These are phyloP conservation scores for Tenebrosternarchus preto DNA, from an alignment of 2,113 vertebrate genomes.

Conservation along the genomic window DNA sequence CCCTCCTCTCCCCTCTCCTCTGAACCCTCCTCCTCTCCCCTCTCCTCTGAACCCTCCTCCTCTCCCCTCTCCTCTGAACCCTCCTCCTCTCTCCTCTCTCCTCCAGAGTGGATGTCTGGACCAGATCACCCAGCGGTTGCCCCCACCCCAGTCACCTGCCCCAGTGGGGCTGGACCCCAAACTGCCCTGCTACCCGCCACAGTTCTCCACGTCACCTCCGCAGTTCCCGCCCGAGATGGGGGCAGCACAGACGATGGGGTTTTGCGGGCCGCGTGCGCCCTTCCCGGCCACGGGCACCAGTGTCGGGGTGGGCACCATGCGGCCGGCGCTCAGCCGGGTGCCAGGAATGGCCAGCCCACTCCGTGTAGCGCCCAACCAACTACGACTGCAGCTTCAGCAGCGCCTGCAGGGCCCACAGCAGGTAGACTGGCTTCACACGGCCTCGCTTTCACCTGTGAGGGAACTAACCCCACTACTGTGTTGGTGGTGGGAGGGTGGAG, in stretches of 20 bases:
- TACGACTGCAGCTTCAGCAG: constrained; percentile 91
- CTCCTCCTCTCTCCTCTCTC: not conserved
- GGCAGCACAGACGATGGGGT: constrained; percentile 76
- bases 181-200: constrained; percentile 77
- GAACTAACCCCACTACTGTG: too few species aligned
- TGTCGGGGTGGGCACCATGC: constrained; percentile 73
- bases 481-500: too few species aligned
- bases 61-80: not conserved
- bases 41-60: too few species aligned
- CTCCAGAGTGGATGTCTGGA: constrained; percentile 86
- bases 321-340: constrained; percentile 74
- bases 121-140: constrained; percentile 77
- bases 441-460: too few species aligned
- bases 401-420: constrained; percentile 89
- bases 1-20: too few species aligned
- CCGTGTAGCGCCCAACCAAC: constrained; percentile 87
- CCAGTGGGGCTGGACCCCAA: constrained; percentile 83
- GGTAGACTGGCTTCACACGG: too few species aligned
- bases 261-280: constrained; percentile 76
- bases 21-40: too few species aligned
- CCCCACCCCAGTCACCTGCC: constrained; percentile 72
- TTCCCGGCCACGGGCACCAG: constrained; percentile 76
- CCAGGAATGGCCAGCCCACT: constrained; percentile 79
- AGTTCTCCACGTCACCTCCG: constrained; percentile 80
- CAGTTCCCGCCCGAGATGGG: constrained; percentile 79